Evolutionary conservation across 2,797 vertebrate genomes (phyloP), one percentile per base, ranked within the genome.

Genomic region (Oceanodroma leucorhoa): DNA sequence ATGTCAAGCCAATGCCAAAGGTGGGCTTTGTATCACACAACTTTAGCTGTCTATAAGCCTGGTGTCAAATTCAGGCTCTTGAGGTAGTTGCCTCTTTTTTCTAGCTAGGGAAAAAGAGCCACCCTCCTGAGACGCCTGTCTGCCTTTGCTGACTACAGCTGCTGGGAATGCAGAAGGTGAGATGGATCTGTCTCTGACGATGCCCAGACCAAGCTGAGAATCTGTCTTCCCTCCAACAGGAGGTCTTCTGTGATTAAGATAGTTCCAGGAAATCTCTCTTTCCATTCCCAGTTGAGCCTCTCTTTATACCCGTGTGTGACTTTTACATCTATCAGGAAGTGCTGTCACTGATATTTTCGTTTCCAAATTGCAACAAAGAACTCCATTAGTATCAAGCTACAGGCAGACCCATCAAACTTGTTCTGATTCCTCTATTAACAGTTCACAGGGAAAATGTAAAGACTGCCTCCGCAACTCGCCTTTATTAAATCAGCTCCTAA

Each of bases 401-500:
- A 88, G 80, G 60, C 32, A 93, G 77, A 80, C 6, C 14, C 60
- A 89, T 66, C 70, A 92, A 93, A 92, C 23, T 26, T 65, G 14
- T 67, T 94, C 54, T 20, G 30, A 90, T 66, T 67, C 41, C 60
- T 89, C 69, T 87, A 50, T 34, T 94, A 78, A 81, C 0, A 15
- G 14, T 46, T 86, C 51, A 65, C 32, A 55, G 21, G 38, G 51
- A 79, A 93, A 93, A 87, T 15, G 13, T 36, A 76, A 84, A 93
- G 34, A 73, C 22, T 83, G 67, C 26, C 18, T 94, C 55, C 67
- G 69, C 55, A 80, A 72, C 10, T 89, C 0, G 6, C 54, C 36
- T 75, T 88, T 86, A 87, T 81, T 83, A 96, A 83, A 94, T 73
- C 76, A 86, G 67, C 18, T 72, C 48, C 53, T 71, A 90, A 93